These are phyloP conservation scores for Heliconius ismenius DNA, from an alignment of 2,888 invertebrate species.

Conservation along the genomic window DNA sequence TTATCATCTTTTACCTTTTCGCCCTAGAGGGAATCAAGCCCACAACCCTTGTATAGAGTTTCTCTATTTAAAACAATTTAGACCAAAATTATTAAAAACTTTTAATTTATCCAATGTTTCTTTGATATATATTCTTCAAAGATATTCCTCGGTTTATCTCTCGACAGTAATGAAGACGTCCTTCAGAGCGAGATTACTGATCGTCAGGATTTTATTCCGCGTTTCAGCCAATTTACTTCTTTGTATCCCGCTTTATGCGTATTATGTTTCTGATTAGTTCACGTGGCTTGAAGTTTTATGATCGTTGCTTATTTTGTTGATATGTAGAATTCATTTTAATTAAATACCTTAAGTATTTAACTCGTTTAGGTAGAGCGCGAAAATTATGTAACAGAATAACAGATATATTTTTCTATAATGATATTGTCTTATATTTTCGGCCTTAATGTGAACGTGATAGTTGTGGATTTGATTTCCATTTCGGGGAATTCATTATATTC, in stretches of 20 bases:
- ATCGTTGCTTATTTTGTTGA: neutral
- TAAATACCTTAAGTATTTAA: no score
- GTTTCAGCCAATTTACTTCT: conserved; percentile 20
- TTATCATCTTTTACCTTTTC: no score
- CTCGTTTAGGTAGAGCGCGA: no score
- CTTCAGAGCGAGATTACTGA: conserved; percentile 17
- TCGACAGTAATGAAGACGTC: conserved; percentile 19
- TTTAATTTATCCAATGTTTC: conserved; percentile 10
- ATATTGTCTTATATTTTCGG: no score
- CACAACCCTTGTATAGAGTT: no score
- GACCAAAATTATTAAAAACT: neutral
- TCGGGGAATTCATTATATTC: no score
- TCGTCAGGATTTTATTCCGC: conserved; percentile 20
- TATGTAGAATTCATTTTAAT: no score
- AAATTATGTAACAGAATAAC: neutral
- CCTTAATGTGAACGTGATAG: no score
- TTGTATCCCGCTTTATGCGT: neutral
- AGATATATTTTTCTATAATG: neutral
- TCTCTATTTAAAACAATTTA: neutral
- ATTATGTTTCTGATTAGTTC: conserved; percentile 5
- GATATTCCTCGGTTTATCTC: conserved; percentile 10
- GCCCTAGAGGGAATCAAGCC: no score
- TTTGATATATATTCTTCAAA: conserved; percentile 22
- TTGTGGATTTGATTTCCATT: no score
- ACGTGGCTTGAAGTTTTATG: neutral